These are phyloP conservation scores for Erpornis zantholeuca DNA, from an alignment of 2,113 vertebrate species.

Conservation along the genomic window DNA sequence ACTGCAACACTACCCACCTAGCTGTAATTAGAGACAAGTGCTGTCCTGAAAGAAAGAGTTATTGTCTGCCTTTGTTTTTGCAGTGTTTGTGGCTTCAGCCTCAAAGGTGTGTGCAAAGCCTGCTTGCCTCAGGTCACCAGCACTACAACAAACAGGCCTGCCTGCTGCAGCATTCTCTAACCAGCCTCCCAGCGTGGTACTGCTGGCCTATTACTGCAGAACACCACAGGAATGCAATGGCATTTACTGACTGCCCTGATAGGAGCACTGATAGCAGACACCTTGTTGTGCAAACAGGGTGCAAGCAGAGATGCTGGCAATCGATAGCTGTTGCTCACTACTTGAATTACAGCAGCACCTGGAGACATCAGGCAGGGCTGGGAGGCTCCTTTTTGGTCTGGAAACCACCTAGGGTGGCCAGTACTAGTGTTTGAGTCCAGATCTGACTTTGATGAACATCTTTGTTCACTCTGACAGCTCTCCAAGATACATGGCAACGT, in stretches of 20 bases:
- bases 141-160: slow-evolving; percentile 36
- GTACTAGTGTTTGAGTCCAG: not conserved
- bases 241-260: not conserved
- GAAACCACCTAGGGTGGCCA: not conserved
- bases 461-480: slow-evolving; percentile 69
- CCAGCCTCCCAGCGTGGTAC: not conserved
- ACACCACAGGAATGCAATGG: slow-evolving; percentile 33
- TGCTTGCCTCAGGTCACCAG: slow-evolving; percentile 33
- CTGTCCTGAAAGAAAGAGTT: slow-evolving; percentile 47
- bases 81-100: slow-evolving; percentile 34
- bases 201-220: slow-evolving; percentile 44
- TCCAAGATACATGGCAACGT: slow-evolving; percentile 79
- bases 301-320: slow-evolving; percentile 19
- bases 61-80: slow-evolving; percentile 15
- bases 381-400: not conserved
- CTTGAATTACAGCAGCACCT: not conserved
- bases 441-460: not conserved
- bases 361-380: not conserved
- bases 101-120: not conserved
- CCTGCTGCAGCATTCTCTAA: not conserved
- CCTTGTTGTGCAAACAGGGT: slow-evolving; percentile 55
- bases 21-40: slow-evolving; percentile 40
- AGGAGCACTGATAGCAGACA: slow-evolving; percentile 47
- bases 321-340: not conserved
- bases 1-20: slow-evolving; percentile 18